Base-by-base conservation (phyloP, 2,888 invertebrate genomes). In the Tenthredo distinguenda region DNA sequence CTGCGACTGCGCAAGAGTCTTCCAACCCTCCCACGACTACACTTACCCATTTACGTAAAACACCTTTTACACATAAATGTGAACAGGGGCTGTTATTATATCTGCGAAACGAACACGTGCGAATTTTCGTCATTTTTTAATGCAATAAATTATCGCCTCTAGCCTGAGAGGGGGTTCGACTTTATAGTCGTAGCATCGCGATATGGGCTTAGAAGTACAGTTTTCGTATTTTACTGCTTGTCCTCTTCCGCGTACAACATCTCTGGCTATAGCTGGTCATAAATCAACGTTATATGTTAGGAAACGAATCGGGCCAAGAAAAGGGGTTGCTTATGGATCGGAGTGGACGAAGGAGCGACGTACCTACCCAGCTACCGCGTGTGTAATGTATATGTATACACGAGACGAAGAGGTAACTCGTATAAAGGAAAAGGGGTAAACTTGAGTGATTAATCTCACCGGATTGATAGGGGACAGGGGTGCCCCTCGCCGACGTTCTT, bases 361-460 rank as follows among this genome's bases (percentile, higher is more conserved):
- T 89, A 88, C 6, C 58, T 21, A 58, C 21, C 7, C n/a, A 6
- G 21, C 58, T 21, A 58, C 58, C n/a, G 58, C 21, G 21, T 58
- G 88, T 43, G 15, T 15, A 47, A 47, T 47, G 47, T 47, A 47
- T 47, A 47, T 47, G 47, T 47, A 77, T 26, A 55, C 50, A 76
- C 7, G 47, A 77, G 12, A 21, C 72, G 15, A n/a, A 9, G 18
- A 43, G 40, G 72, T 74, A 40, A 18, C 72, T n/a, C 26, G 43
- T 74, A 79, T 74, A 72, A 85, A 85, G 74, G 85, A 18, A 71
- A 81, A 85, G 89, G 88, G 90, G 90, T 91, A 91, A 91, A 92
- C 91, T 92, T 91, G 89, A 90, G 91, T 91, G 91, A 92, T 92
- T 92, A 92, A 92, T 92, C 92, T 92, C 90, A 84, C 88, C 87